Base-by-base conservation (phyloP, 2,113 vertebrate species). In the Centropus unirufus region DNA sequence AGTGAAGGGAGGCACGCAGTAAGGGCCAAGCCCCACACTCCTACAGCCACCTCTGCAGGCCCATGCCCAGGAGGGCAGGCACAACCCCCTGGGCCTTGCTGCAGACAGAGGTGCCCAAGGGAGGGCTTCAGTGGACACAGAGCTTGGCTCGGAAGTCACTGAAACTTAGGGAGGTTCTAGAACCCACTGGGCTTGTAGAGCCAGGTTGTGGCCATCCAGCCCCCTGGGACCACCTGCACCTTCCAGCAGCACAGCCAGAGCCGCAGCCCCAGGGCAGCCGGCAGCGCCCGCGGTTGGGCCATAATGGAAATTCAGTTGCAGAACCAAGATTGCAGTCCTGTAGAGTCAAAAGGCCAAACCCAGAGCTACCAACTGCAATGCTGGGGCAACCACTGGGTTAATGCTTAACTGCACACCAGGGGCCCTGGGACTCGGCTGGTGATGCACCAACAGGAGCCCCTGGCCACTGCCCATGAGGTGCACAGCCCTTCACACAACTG, bases 111-210 rank as follows among this genome's bases (percentile, higher is more conserved):
- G 44, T 36, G 9, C n/a, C 73, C 36, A 67, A 55, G 24, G 59
- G 51, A 92, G 21, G 12, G 62, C 34, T 85, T n/a, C 52, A 32
- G 11, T 66, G n/a, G 42, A 58, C 77, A 29, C 62, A 73, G 70
- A 84, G 54, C 59, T 87, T 49, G 46, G 70, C 78, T 91, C 59
- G 90, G 79, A 83, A 81, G 59, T 46, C 75, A 39, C 12, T n/a
- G 72, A n/a, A 69, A 85, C 79, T 44, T 6, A 62, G 44, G 81
- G 18, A 46, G 8, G 22, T 77, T 86, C 34, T 34, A 29, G 17
- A 83, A 83, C 32, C 46, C 61, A 24, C 5, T 30, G 23, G 52
- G 44, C 34, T 76, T 57, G 66, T 26, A 72, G 87, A 82, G 32
- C 46, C 54, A 61, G 84, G 46, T 26, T 32, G 61, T 47, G 59